A percentile compares a stretch with the other conserved stretches of the same genome.
Evolutionary conservation across 1,140 invertebrate genomes (phyloP).

Genomic region (Trinorchestia longiramus): DNA sequence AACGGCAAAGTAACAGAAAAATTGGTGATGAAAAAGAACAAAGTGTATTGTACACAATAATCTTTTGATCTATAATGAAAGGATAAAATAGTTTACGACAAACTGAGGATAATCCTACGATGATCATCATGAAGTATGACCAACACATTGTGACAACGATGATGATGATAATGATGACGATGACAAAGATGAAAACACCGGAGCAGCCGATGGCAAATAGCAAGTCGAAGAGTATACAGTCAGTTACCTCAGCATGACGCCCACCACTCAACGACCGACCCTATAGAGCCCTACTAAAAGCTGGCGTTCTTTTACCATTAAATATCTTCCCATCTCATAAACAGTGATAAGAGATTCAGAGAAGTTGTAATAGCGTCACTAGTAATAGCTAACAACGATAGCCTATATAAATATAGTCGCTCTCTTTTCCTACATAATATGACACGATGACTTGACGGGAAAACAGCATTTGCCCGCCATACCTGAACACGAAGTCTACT

Average conservation of each 20-base stretch:
- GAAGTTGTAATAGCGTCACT: conserved; percentile 44
- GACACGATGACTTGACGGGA: conserved; percentile 17
- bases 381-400: conserved; percentile 44
- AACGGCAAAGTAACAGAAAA: conserved; percentile 35
- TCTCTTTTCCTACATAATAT: conserved; percentile 55
- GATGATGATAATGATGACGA: not conserved
- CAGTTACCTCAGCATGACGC: not conserved
- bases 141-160: not conserved
- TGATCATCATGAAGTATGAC: conserved; percentile 30
- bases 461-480: not conserved
- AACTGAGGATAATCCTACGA: conserved; percentile 44
- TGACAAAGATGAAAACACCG: not conserved
- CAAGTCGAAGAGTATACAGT: not conserved
- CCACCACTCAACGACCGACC: too few relatives aligned
- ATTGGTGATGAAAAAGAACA: conserved; percentile 39
- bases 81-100: conserved; percentile 29
- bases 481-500: not conserved
- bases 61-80: conserved; percentile 33
- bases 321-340: not conserved
- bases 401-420: conserved; percentile 46
- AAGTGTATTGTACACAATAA: conserved; percentile 46
- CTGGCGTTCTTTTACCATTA: not conserved
- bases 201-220: not conserved
- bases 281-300: not conserved
- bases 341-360: conserved; percentile 33